Evolutionary conservation across 2,888 invertebrate species (phyloP).

Genomic region (Eremobia ochroleuca): DNA sequence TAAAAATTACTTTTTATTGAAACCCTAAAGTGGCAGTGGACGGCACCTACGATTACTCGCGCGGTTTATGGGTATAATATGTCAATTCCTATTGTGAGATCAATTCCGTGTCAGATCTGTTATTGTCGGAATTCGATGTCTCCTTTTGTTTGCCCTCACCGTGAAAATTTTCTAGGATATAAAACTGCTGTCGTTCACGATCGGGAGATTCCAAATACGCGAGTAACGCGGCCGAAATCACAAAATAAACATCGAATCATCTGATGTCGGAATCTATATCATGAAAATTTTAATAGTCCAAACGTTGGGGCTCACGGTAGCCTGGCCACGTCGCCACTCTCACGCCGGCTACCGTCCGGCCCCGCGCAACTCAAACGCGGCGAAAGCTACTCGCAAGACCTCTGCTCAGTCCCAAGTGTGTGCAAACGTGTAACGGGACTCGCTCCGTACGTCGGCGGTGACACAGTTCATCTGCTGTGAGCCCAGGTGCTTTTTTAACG

Average conservation of each 20-base stretch:
- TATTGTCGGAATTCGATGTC: slow-evolving; percentile 68
- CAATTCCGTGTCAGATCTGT: slow-evolving; percentile 57
- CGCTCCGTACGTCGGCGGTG: not conserved
- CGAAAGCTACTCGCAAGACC: slow-evolving; percentile 36
- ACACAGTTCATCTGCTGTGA: not conserved
- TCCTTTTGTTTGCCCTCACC: slow-evolving; percentile 31
- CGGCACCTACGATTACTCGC: slow-evolving; percentile 66
- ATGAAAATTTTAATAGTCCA: slow-evolving; percentile 32
- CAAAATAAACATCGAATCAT: slow-evolving; percentile 52
- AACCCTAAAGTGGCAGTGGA: slow-evolving; percentile 69
- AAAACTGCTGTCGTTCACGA: slow-evolving; percentile 5
- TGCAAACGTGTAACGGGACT: not conserved
- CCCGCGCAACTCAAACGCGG: slow-evolving; percentile 37
- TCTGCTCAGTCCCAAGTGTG: not conserved
- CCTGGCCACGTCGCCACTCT: not conserved
- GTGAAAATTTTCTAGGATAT: slow-evolving; percentile 6
- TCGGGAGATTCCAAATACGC: slow-evolving; percentile 28
- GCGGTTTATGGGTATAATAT: slow-evolving; percentile 35
- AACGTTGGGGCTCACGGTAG: slow-evolving; percentile 25
- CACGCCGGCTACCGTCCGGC: not conserved
- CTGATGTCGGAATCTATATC: slow-evolving; percentile 37
- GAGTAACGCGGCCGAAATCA: slow-evolving; percentile 57
- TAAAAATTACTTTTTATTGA: slow-evolving; percentile 49
- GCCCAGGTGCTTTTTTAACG: no score
- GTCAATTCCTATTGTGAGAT: slow-evolving; percentile 66